Evolutionary conservation across 2,888 invertebrate genomes (phyloP).

Genomic region (Andrena bucephala): DNA sequence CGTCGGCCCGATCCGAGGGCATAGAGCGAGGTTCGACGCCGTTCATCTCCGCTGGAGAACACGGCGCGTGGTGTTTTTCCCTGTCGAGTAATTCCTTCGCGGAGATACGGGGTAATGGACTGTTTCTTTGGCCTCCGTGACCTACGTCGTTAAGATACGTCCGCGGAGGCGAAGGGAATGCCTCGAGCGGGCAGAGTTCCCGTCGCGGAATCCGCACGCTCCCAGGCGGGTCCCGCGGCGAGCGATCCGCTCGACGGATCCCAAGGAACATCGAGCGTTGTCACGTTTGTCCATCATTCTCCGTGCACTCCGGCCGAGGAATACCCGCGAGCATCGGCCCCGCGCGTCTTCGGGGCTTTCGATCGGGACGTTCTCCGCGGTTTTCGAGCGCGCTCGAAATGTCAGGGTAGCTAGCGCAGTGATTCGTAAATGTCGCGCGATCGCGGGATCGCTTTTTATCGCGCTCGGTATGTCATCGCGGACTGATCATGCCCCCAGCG

Average conservation of each 20-base stretch:
- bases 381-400: not conserved
- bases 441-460: constrained; percentile 2
- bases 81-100: constrained; percentile 64
- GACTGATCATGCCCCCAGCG: not conserved
- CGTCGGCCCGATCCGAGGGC: constrained; percentile 3
- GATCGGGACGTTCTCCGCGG: not conserved
- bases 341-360: not conserved
- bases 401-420: constrained; percentile 9
- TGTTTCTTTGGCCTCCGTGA: constrained; percentile 72
- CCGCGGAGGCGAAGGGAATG: constrained; percentile 35
- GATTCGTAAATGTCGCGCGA: constrained; percentile 14
- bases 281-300: constrained; percentile 15
- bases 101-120: constrained; percentile 71
- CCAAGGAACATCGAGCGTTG: not conserved
- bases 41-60: constrained; percentile 53
- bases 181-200: constrained; percentile 16
- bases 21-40: constrained; percentile 28
- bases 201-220: constrained; percentile 49
- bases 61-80: constrained; percentile 60
- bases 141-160: constrained; percentile 73
- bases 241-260: constrained; percentile 3
- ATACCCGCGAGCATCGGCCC: not conserved
- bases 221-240: constrained; percentile 32
- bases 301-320: constrained; percentile 12
- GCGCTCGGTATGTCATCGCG: constrained; percentile 7